Evolutionary conservation across 2,797 vertebrate genomes (phyloP).

Genomic region (Malurus leucopterus): DNA sequence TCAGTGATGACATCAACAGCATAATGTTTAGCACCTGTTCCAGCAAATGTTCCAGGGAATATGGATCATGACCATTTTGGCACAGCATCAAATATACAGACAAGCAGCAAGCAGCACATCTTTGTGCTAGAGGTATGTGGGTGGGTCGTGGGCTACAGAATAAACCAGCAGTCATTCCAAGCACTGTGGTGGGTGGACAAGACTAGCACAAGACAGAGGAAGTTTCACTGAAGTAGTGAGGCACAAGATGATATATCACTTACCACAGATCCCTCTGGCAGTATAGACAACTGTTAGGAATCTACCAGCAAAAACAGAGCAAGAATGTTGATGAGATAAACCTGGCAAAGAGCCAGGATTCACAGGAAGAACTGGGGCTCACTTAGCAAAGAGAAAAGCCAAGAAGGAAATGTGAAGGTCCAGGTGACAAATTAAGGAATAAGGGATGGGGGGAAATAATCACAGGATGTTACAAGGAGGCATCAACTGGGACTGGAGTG

Average conservation of each 20-base stretch:
- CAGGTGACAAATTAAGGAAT: not conserved
- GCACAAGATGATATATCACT: not conserved
- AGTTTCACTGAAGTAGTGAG: not conserved
- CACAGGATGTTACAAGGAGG: not conserved
- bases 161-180: not conserved
- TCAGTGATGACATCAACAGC: not conserved
- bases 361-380: not conserved
- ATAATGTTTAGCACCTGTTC: not conserved
- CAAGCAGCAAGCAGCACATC: not conserved
- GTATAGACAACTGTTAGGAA: not conserved
- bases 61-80: not conserved
- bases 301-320: not conserved
- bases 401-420: not conserved
- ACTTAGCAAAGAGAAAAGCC: not conserved
- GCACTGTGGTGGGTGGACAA: not conserved
- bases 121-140: not conserved
- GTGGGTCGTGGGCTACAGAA: not conserved
- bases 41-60: not conserved
- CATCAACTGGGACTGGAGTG: not conserved
- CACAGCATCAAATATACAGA: not conserved
- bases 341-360: not conserved
- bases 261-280: not conserved
- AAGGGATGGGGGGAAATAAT: not conserved
- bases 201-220: not conserved
- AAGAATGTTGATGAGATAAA: not conserved